Conservation (phyloP, 2,888 invertebrate genomes). For the Bimastos eiseni region DNA sequence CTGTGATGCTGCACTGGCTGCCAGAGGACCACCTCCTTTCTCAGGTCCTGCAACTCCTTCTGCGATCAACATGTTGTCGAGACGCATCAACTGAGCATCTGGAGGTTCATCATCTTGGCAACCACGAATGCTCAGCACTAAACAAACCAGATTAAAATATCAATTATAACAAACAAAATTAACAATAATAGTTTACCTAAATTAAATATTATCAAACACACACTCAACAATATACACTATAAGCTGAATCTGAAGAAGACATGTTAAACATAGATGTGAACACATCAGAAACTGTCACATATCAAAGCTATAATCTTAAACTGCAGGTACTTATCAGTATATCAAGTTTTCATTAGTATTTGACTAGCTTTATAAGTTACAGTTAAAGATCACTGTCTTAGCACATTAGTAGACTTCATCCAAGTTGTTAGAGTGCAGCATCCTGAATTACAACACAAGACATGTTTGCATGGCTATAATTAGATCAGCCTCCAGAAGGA, state of each 20-base stretch:
- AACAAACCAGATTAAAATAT: neutral
- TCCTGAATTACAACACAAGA: too few relatives aligned
- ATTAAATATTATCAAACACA: neutral
- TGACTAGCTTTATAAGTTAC: neutral
- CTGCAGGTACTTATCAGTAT: neutral
- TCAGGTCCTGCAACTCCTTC: slow-evolving; percentile 74
- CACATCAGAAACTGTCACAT: neutral
- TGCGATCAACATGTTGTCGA: slow-evolving; percentile 96
- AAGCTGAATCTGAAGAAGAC: neutral
- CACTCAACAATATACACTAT: neutral
- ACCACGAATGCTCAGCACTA: slow-evolving; percentile 88
- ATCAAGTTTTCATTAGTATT: neutral
- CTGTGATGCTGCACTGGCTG: slow-evolving; percentile 56
- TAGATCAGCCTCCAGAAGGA: too few relatives aligned
- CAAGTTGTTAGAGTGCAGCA: too few relatives aligned
- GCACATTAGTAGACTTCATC: neutral
- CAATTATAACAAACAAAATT: neutral
- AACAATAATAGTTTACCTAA: neutral
- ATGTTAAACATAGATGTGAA: neutral
- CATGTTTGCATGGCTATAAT: too few relatives aligned
- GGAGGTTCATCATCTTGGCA: slow-evolving; percentile 97
- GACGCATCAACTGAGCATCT: slow-evolving; percentile 94
- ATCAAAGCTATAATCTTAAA: neutral
- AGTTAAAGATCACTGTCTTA: neutral
- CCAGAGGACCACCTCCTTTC: slow-evolving; percentile 53